phyloP scores from a whole-genome alignment of 2,797 vertebrate species.

The Phyllotis vaccarum region DNA sequence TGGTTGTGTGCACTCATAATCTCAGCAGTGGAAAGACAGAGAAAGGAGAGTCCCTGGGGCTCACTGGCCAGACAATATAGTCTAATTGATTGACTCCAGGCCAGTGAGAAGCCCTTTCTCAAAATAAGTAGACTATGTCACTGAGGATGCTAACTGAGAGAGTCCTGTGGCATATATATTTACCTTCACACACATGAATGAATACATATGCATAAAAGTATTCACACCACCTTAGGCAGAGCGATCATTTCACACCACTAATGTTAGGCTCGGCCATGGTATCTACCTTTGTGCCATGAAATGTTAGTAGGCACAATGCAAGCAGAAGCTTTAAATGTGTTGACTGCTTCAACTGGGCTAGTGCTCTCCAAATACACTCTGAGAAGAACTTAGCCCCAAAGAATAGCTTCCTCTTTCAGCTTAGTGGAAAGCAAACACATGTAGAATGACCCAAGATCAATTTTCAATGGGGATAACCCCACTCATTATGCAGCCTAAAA shows the following conservation, averaged over 20 bases:
- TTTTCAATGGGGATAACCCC: neutral
- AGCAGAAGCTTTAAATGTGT: neutral
- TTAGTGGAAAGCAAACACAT: neutral
- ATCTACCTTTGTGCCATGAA: neutral
- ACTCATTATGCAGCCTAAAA: neutral
- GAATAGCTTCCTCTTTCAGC: neutral
- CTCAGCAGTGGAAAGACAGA: neutral
- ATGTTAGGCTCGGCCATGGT: neutral
- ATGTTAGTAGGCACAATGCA: neutral
- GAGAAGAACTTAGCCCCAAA: neutral
- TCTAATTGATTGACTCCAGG: neutral
- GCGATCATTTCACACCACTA: neutral
- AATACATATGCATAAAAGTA: neutral
- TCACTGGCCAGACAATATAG: neutral
- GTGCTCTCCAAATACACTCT: neutral
- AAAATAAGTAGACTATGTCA: neutral
- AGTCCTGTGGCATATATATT: neutral
- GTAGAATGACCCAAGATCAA: neutral
- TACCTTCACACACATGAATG: neutral
- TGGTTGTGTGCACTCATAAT: neutral
- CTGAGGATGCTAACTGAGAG: neutral
- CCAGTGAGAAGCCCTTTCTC: neutral
- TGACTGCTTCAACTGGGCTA: neutral
- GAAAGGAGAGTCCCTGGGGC: neutral
- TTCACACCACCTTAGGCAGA: neutral